Base-by-base conservation (phyloP, 1,140 invertebrate genomes). In the Drosophila athabasca region DNA sequence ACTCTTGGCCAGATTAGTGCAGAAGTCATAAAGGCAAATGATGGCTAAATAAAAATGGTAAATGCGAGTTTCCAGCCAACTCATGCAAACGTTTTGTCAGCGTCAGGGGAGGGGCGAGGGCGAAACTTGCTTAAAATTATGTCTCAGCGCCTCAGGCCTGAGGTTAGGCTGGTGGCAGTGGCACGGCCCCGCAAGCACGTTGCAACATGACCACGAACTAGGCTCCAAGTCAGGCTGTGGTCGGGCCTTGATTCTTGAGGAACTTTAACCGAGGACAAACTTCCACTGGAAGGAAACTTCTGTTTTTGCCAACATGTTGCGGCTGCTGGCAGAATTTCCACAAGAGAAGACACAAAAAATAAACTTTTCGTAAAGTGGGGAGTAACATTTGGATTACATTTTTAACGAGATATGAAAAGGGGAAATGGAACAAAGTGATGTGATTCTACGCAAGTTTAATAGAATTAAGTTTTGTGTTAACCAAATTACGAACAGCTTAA, bases 21-120 rank as follows among this genome's bases (percentile, higher is more conserved):
- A 72, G 45, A 69, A 54, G 68, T 72, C 67, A 62, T 72, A 62
- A 71, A 59, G 50, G 50, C 49, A 57, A 72, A 72, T 72, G 58
- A 72, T 72, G 51, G 68, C 68, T 50, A 72, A 72, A 72, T 72
- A 72, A 72, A 72, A 62, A 72, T 72, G 67, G 15, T 54, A 70
- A 72, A 72, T 58, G 60, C 46, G 58, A 71, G 67, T 72, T 72
- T 26, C 4, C 24, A 5, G 43, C 50, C 55, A 54, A 72, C 67
- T 72, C 67, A 72, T 72, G 69, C 49, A 71, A 62, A 43, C 44
- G 50, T 62, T 68, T 41, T 51, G 17, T 35, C 49, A 41, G 29
- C 48, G 46, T 26, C 64, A 43, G 31, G 9, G 17, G 45, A 19
- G n/a, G 17, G 45, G 15, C 50, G 45, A 31, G 45, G 31, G 24